These are phyloP conservation scores for Scarus forsteni DNA, from an alignment of 2,797 vertebrate genomes.

Conservation along the genomic window DNA sequence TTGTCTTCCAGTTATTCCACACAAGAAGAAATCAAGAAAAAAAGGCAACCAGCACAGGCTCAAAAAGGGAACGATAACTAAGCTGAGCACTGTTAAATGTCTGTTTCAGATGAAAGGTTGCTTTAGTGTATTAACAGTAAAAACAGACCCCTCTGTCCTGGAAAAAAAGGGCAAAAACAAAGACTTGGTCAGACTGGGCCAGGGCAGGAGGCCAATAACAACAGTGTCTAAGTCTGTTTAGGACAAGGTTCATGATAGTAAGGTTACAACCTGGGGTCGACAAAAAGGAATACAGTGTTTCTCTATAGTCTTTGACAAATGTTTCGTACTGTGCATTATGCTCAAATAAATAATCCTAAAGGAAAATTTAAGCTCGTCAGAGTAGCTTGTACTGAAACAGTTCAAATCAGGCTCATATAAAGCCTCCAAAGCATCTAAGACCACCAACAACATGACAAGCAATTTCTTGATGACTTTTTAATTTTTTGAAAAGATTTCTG, in stretches of 20 bases:
- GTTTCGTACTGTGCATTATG: no score
- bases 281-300: neutral
- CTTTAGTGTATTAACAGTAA: conserved; percentile 54
- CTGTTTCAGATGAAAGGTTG: conserved; percentile 41
- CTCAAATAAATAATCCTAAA: no score
- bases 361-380: no score
- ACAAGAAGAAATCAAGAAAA: neutral
- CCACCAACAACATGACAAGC: no score
- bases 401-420: no score
- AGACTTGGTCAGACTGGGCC: conserved; percentile 49
- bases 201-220: conserved; percentile 61
- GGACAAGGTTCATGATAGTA: conserved; percentile 33
- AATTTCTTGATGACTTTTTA: no score
- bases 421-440: no score
- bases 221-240: conserved; percentile 69
- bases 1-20: neutral
- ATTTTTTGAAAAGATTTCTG: no score
- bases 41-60: neutral
- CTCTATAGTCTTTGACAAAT: no score
- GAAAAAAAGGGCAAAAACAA: conserved; percentile 45
- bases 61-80: conserved; percentile 17
- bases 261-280: conserved; percentile 16
- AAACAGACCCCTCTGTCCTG: conserved; percentile 28
- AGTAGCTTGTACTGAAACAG: no score
- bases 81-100: conserved; percentile 23